phyloP scores from a whole-genome alignment of 2,797 vertebrate species.

The Ptychadena robeensis region DNA sequence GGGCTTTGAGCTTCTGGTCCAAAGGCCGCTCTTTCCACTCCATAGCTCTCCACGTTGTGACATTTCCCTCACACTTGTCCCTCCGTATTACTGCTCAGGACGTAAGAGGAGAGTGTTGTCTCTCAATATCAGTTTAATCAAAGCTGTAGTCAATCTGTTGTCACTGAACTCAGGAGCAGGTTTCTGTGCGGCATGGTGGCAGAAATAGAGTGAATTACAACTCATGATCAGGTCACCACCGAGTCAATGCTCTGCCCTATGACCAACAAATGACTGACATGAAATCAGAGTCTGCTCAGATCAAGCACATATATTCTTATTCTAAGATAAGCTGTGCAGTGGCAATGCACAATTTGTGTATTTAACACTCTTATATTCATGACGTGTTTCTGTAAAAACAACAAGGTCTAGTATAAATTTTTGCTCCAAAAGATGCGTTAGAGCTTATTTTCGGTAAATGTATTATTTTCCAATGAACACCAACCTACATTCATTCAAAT shows the following conservation, averaged over 20 bases:
- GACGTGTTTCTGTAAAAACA: too few relatives aligned
- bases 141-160: conserved; percentile 76
- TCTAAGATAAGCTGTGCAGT: too few relatives aligned
- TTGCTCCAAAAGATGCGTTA: too few relatives aligned
- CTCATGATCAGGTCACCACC: conserved; percentile 60
- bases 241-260: conserved; percentile 60
- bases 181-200: conserved; percentile 67
- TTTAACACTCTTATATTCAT: too few relatives aligned
- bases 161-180: conserved; percentile 69
- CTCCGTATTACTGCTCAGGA: conserved; percentile 69
- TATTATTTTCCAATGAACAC: too few relatives aligned
- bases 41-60: conserved; percentile 79
- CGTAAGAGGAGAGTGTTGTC: conserved; percentile 76
- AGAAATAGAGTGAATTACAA: conserved; percentile 63
- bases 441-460: too few relatives aligned
- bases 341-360: background rate
- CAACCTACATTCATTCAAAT: too few relatives aligned
- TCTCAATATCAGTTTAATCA: conserved; percentile 81
- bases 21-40: conserved; percentile 76
- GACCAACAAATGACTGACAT: conserved; percentile 62
- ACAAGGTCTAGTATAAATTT: too few relatives aligned
- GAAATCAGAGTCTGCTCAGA: conserved; percentile 58
- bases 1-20: conserved; percentile 72
- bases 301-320: background rate
- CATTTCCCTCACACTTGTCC: conserved; percentile 77